Percentiles rank a stretch among this genome's conserved stretches.
These are phyloP conservation scores for Sisor rabdophorus DNA, from an alignment of 2,113 vertebrate genomes.

Conservation along the genomic window DNA sequence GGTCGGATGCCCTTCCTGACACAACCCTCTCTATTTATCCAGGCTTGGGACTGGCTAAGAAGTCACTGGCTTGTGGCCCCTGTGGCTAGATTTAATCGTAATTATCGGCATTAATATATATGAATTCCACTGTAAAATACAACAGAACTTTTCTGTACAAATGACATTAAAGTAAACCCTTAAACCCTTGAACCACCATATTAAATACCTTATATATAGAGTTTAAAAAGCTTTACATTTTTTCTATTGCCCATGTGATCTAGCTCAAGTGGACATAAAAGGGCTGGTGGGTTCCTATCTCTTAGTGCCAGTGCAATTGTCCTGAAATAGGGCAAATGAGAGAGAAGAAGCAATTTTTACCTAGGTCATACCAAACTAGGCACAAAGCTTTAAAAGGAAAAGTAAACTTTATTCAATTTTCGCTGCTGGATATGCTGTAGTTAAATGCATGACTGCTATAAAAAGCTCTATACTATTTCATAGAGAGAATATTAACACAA, in stretches of 20 bases:
- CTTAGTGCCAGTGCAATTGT: constrained; percentile 26
- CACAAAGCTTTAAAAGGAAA: constrained; percentile 65
- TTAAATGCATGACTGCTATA: constrained; percentile 56
- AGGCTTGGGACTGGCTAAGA: too few relatives aligned
- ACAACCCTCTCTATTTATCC: too few relatives aligned
- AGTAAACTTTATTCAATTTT: constrained; percentile 58
- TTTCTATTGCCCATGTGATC: background rate
- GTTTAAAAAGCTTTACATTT: constrained; percentile 24
- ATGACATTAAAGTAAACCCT: too few relatives aligned
- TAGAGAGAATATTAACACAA: constrained; percentile 52
- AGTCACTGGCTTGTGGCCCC: too few relatives aligned
- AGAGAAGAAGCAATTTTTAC: constrained; percentile 73
- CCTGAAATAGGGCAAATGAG: constrained; percentile 51
- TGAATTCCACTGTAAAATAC: too few relatives aligned
- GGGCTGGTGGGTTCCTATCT: constrained; percentile 17
- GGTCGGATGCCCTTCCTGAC: too few relatives aligned
- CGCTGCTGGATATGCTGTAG: constrained; percentile 54
- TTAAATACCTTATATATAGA: background rate
- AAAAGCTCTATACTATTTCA: constrained; percentile 43
- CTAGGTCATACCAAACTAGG: constrained; percentile 67
- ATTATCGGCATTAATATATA: too few relatives aligned
- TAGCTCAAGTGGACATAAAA: background rate
- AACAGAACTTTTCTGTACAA: too few relatives aligned
- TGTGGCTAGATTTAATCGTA: too few relatives aligned
- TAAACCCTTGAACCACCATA: too few relatives aligned